Evolutionary conservation across 2,113 vertebrate species (phyloP).

Genomic region (Mobula hypostoma): DNA sequence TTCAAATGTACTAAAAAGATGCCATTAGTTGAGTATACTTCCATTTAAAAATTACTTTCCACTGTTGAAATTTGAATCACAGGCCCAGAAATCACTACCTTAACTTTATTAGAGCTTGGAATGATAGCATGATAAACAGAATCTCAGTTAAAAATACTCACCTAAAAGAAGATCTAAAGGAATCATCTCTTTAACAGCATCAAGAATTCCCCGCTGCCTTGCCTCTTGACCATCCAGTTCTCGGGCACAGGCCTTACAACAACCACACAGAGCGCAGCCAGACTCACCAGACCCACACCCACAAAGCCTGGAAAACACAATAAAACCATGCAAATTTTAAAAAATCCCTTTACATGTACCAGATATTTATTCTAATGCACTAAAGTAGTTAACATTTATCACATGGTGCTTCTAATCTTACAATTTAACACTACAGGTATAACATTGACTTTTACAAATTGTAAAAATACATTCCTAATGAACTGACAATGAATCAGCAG

Average conservation of each 20-base stretch:
- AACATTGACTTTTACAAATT: background rate
- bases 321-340: background rate
- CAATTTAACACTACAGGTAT: background rate
- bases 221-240: conserved; percentile 95
- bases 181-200: conserved; percentile 98
- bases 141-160: conserved; percentile 49
- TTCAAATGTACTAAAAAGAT: background rate
- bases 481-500: conserved; percentile 13
- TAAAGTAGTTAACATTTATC: background rate
- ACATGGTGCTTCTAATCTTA: background rate
- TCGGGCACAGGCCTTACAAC: conserved; percentile 94
- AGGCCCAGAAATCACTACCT: background rate
- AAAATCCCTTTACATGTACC: background rate
- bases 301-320: conserved; percentile 71
- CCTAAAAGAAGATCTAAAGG: conserved; percentile 91
- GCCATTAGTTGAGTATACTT: background rate
- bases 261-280: conserved; percentile 90
- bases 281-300: conserved; percentile 97
- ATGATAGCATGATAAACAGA: background rate
- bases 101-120: background rate
- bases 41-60: background rate
- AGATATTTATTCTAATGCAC: background rate
- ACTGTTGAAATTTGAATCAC: background rate
- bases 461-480: background rate
- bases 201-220: conserved; percentile 93